Base-by-base conservation (phyloP, 2,888 invertebrate species). In the Galerucella nymphaeae region DNA sequence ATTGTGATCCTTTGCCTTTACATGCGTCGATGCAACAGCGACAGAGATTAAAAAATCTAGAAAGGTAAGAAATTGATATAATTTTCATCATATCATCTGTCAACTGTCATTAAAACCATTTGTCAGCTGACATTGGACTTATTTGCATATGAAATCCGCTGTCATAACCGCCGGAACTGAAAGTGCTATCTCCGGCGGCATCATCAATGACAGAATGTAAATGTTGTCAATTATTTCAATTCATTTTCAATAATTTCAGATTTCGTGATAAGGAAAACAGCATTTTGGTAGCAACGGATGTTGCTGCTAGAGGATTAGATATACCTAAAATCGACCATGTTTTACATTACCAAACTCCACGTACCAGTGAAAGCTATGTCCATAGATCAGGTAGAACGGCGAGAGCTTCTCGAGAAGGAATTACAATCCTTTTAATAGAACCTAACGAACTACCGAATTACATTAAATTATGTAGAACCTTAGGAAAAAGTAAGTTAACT, bases 321-420 rank as follows among this genome's bases (percentile, higher is more conserved):
- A 97, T 99, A 80, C 95, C 96, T 0, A 90, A 92, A 80, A 93
- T 99, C 2, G 92, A 98, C 79, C 97, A 98, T 87, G 98, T 99
- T 2, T 90, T 99, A 75, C 99, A 99, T 86, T 99, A 98, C 87
- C 98, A 90, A 78, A 97, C 98, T 50, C 98, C 98, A 0, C 91
- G 94, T 80, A 98, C 98, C 0, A 94, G 95, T 10, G 98, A 99
- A 93, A 93, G 94, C 84, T 99, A 99, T 85, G 93, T 99, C 0
- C 99, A 99, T 85, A 90, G 99, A 74, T 97, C 98, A 83, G 99
- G 99, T 0, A 90, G 99, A 70, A 99, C 99, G 0, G 99, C 99
- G 0, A 89, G 99, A 66, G 98, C 97, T 0, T 90, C 90, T 70
- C 92, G 93, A 74, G 93, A 95, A 82, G 99, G 99, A 0, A 91